Base-by-base conservation (phyloP, 2,113 vertebrate genomes). In the Chelonoidis abingdonii region DNA sequence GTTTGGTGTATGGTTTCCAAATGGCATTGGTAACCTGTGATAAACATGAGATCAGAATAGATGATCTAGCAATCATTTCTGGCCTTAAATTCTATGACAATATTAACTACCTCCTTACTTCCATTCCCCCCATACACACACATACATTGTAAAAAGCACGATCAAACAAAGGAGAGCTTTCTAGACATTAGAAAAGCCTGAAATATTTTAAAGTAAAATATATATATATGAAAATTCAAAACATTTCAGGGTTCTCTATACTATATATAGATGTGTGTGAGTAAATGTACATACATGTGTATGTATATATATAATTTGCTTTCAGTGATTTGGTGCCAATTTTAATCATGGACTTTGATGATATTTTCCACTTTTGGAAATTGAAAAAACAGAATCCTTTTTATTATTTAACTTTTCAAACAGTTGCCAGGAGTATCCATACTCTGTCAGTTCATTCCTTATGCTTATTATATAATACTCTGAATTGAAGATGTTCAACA, bases 391-490 rank as follows among this genome's bases (percentile, higher is more conserved):
- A 27, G 84, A 38, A 24, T 90, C 72, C 56, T 87, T 4, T 56
- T 88, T 6, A 83, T 7, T 35, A 49, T 89, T 88, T 52, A 29
- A 93, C 50, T 91, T 95, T 57, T 79, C 88, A 93, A 16, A 89
- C 91, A 84, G 53, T n/a, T 65, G 31, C 25, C 31, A 47, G 11
- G 31, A 86, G 41, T 35, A 54, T 19, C 27, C n/a, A 2, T 86
- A 92, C 41, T 38, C 27, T 76, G 56, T 52, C 83, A 84, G 29
- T 8, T 47, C 87, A 53, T 54, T n/a, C 78, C 91, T 95, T 81
- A 78, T 13, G 88, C 12, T 53, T 86, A 93, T 86, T 85, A 57
- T 92, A 72, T 86, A 88, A 95, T n/a, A 93, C 22, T 80, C 89
- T 59, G 87, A 91, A 65, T 78, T 4, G 27, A 96, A 79, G 83